phyloP scores from a whole-genome alignment of 92 coral and sea anemone species.

The Phenganax marumi region DNA sequence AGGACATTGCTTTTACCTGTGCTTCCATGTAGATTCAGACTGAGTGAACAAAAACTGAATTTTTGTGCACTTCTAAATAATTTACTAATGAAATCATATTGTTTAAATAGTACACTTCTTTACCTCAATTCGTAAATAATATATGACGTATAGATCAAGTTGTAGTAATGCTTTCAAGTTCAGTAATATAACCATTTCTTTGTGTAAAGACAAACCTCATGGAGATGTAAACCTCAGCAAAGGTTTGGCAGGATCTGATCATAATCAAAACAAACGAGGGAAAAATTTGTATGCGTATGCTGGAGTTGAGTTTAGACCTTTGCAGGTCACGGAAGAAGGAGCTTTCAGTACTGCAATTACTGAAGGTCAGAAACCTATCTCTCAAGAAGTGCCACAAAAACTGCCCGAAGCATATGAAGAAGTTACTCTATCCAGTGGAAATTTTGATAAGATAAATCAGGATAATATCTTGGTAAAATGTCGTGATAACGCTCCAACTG shows the following conservation, averaged over 20 bases:
- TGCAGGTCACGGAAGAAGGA: conserved; percentile 65
- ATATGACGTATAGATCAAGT: too few species aligned
- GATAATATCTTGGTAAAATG: conserved; percentile 29
- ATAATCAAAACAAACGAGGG: conserved; percentile 22
- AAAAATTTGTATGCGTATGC: conserved; percentile 64
- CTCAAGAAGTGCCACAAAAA: conserved; percentile 7
- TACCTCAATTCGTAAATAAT: too few species aligned
- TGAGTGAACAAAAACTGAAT: too few species aligned
- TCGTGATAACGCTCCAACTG: conserved; percentile 42
- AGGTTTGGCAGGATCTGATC: conserved; percentile 6
- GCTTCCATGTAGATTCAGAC: too few species aligned
- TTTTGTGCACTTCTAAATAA: too few species aligned
- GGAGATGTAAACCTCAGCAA: conserved; percentile 1
- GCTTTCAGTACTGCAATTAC: conserved; percentile 62
- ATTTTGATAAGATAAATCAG: conserved; percentile 40
- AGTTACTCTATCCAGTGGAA: conserved; percentile 33
- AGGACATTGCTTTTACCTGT: too few species aligned
- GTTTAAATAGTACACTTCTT: too few species aligned
- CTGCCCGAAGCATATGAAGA: conserved; percentile 43
- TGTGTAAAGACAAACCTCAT: neutral
- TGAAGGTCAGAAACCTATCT: conserved; percentile 2
- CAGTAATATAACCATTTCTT: neutral
- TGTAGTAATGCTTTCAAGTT: neutral
- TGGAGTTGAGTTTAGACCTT: conserved; percentile 73
- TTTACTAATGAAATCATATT: too few species aligned